Evolutionary conservation across 2,888 invertebrate genomes (phyloP).

Genomic region (Drosophila longiperda): DNA sequence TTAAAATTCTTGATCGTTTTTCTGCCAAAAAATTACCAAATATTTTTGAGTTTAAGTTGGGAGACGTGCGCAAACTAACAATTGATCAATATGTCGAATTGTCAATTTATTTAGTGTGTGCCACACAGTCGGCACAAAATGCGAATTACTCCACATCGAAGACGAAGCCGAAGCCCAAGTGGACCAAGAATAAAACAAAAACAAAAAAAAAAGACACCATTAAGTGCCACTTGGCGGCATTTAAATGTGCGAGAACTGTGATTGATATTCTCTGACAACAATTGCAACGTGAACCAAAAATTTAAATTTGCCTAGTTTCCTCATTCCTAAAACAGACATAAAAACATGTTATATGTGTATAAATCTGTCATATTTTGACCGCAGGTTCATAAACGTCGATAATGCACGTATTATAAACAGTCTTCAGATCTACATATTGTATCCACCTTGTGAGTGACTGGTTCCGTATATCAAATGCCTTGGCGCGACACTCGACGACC

Average conservation of each 20-base stretch:
- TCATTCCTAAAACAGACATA: background rate
- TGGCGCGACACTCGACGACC: conserved; percentile 35
- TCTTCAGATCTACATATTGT: background rate
- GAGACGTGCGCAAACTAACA: conserved; percentile 71
- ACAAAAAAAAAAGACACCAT: background rate
- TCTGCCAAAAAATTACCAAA: conserved; percentile 42
- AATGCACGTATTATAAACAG: conserved; percentile 31
- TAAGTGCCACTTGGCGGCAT: conserved; percentile 29
- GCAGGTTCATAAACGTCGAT: conserved; percentile 43
- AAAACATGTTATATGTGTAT: background rate
- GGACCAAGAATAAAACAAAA: conserved; percentile 14
- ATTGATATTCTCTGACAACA: conserved; percentile 21
- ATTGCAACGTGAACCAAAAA: conserved; percentile 20
- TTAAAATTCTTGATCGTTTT: conserved; percentile 54
- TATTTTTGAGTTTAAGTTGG: conserved; percentile 37
- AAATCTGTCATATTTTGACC: conserved; percentile 41
- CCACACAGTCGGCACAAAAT: conserved; percentile 1
- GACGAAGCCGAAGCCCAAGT: conserved; percentile 2
- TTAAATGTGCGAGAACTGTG: conserved; percentile 27
- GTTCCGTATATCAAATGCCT: conserved; percentile 56
- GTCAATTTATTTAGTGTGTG: conserved; percentile 54
- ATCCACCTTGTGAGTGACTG: conserved; percentile 33
- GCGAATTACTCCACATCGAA: conserved; percentile 4
- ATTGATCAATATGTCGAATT: conserved; percentile 75
- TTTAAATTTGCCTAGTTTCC: background rate